Conservation (phyloP, 1,140 invertebrate species). For the Drosophila chauvacae region DNA sequence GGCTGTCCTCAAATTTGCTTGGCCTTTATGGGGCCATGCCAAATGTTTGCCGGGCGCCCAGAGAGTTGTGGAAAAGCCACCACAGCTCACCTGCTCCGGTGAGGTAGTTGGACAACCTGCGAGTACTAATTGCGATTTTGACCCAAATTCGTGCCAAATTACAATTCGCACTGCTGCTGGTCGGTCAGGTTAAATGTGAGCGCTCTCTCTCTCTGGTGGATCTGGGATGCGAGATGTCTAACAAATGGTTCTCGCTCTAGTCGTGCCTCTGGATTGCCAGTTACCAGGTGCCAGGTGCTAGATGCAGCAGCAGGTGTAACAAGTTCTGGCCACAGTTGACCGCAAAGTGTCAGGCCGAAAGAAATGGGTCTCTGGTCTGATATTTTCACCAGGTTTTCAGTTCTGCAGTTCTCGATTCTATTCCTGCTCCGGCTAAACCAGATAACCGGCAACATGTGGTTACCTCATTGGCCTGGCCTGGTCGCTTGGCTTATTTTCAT, state of each 20-base stretch:
- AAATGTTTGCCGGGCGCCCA: slow-evolving; percentile 36
- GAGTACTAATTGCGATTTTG: slow-evolving; percentile 76
- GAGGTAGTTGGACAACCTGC: slow-evolving; percentile 34
- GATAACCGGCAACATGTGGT: slow-evolving; percentile 62
- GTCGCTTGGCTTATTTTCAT: slow-evolving; percentile 64
- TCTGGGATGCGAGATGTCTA: slow-evolving; percentile 53
- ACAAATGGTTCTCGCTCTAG: slow-evolving; percentile 53
- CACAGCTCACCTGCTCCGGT: slow-evolving; percentile 8
- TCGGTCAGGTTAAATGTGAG: slow-evolving; percentile 30
- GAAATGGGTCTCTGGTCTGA: slow-evolving; percentile 68
- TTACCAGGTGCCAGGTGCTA: slow-evolving; percentile 1
- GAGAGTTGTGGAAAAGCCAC: slow-evolving; percentile 22
- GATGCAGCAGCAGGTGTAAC: slow-evolving; percentile 72
- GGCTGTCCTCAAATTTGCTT: slow-evolving; percentile 20
- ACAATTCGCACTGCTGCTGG: slow-evolving; percentile 66
- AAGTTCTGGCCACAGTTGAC: slow-evolving; percentile 74
- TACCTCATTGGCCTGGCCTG: slow-evolving; percentile 62
- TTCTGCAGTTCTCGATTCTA: slow-evolving; percentile 27
- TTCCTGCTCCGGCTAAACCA: slow-evolving; percentile 26
- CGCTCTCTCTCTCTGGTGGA: slow-evolving; percentile 19
- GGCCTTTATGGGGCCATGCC: slow-evolving; percentile 35
- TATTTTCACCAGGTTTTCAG: slow-evolving; percentile 46
- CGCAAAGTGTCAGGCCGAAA: slow-evolving; percentile 71
- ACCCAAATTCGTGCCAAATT: slow-evolving; percentile 76
- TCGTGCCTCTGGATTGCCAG: slow-evolving; percentile 19